Base-by-base conservation (phyloP, 2,113 vertebrate species). In the Alectura lathami region DNA sequence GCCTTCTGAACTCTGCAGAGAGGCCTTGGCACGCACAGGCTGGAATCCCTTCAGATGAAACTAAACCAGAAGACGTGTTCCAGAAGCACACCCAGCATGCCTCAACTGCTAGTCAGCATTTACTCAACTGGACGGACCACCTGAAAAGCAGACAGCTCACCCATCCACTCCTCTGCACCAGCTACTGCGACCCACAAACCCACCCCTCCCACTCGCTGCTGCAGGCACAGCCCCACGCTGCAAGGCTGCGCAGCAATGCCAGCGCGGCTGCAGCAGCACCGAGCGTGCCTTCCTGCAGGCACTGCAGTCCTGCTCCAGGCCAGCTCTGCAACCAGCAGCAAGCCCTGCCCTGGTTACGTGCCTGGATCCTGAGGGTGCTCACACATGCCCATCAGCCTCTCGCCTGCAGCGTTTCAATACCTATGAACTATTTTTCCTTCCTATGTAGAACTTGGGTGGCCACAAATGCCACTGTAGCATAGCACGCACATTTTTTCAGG, bases 251-350 rank as follows among this genome's bases (percentile, higher is more conserved):
- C 3, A 17, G 50, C 43, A 13, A 11, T 0, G 8, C 8, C 17
- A 30, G 54, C 0, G 2, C 6, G 9, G 2, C 1, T 1, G 5
- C 0, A 0, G 9, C 16, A 3, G 20, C 1, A 8, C 20, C 32
- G 40, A 66, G 36, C 9, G 53, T 17, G 2, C 8, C 16, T 15
- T 40, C 56, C 17, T 34, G n/a, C 12, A 4, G n/a, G 42, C 48
- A 27, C 34, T 10, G 50, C 32, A 30, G 17, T 11, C 0, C 4
- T 62, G 50, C 60, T 83, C 56, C 8, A 12, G 36, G 23, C 20
- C 47, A 48, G 47, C 47, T 48, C 47, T 48, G 47, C n/a, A 48
- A 48, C 9, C 47, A 48, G 29, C 32, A 45, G 16, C 26, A 26
- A 57, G 26, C 11, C 29, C 16, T 26, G 4, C 0, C 0, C 1